Conservation (phyloP, 2,797 vertebrate species). For the Prionace glauca region DNA sequence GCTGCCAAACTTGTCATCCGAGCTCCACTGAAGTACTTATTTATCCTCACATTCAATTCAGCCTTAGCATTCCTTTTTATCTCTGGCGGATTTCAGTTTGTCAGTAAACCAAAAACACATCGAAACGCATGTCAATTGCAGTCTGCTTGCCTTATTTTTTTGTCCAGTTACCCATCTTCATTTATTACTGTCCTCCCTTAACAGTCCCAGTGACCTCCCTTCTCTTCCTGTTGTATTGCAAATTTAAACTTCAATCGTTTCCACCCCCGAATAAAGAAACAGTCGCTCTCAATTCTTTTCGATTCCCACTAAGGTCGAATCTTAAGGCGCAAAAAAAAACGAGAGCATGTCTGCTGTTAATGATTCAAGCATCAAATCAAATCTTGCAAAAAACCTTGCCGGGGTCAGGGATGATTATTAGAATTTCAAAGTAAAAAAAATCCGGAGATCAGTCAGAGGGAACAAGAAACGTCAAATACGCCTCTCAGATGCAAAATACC, state of each 20-base stretch:
- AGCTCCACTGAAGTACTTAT: background rate
- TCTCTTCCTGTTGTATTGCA: background rate
- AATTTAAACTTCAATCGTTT: background rate
- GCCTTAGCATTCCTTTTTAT: background rate
- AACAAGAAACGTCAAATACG: constrained; percentile 4
- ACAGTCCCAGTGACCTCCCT: background rate
- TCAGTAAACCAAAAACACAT: too few relatives aligned
- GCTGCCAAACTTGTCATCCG: background rate
- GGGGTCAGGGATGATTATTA: constrained; percentile 21
- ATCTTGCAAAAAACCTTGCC: background rate
- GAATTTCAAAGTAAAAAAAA: constrained; percentile 24
- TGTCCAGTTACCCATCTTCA: constrained; percentile 19
- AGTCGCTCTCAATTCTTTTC: background rate
- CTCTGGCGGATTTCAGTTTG: background rate
- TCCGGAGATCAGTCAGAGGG: background rate
- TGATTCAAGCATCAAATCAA: background rate
- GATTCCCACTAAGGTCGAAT: background rate
- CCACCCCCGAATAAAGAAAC: background rate
- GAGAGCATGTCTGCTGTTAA: background rate
- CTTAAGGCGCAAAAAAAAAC: background rate
- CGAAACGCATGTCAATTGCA: background rate
- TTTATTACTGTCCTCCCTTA: constrained; percentile 18
- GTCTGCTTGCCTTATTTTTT: constrained; percentile 22
- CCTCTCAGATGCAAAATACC: constrained; percentile 29
- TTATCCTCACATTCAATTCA: background rate